Evolutionary conservation across 2,113 vertebrate species (phyloP), one percentile per base, ranked within the genome.

Genomic region (Ahaetulla prasina): DNA sequence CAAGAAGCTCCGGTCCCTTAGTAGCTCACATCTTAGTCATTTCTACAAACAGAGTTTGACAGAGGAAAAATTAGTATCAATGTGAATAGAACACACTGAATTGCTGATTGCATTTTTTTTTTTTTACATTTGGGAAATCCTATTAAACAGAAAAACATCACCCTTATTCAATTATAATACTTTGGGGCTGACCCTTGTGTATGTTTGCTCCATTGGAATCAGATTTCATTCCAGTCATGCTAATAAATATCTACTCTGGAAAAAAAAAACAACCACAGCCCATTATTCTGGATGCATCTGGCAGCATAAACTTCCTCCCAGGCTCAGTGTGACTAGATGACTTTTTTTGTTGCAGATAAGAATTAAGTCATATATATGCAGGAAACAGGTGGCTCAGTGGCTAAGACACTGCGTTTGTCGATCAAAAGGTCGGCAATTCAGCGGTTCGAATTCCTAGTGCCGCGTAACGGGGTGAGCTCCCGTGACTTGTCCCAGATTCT

Each of bases 1-100:
- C 93, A 89, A 94, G 87, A 95, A 80, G 84, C 93, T 90, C 92
- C 63, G 63, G 95, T 74, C 96, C 80, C 94, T 80, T 87, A 89
- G 95, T 93, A 95, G 90, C 90, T 96, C 93, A 85, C 86, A 87
- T 27, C 94, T 92, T 91, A 57, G 94, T 43, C 50, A 89, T 23
- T 54, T 8, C 53, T 9, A 68, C 92, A 93, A 94, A 90, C 94
- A 89, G 88, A 94, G 6, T 68, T 60, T 95, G 94, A 95, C 94
- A 96, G 88, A 92, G 45, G 91, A 52, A 86, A 92, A 88, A 88
- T 74, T 74, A 86, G 52, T 92, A 92, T 52, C 57, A 12, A 43
- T 30, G 10, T 53, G 57, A 30, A 11, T 18, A 39, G 8, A 63
- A 89, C 39, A 30, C 86, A 94, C 94, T 53, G 91, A n/a, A 89